Conservation (phyloP, 1,140 invertebrate species). For the Colletes latitarsis region DNA sequence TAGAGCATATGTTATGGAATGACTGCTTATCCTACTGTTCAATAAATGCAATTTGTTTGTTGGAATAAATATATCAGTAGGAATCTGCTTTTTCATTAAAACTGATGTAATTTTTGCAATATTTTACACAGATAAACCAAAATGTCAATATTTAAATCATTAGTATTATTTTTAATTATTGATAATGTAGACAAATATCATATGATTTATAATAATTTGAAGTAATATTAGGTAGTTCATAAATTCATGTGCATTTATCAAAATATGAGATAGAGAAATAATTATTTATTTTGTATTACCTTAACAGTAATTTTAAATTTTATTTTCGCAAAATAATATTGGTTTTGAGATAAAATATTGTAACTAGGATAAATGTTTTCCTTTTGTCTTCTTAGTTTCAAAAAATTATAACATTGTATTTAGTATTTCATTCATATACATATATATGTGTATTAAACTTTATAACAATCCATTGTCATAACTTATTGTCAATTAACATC, state of each 20-base stretch:
- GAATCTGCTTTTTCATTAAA: conserved; percentile 1
- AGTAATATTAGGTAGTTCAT: background rate
- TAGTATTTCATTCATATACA: no score
- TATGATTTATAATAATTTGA: background rate
- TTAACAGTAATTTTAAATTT: no score
- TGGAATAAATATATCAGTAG: background rate
- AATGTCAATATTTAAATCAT: conserved; percentile 16
- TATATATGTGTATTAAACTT: no score
- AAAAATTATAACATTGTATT: no score
- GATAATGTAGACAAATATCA: background rate
- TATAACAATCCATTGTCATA: no score
- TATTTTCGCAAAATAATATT: no score
- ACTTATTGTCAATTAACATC: no score
- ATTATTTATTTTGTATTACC: no score
- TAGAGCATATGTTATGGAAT: background rate
- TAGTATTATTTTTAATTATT: conserved; percentile 15
- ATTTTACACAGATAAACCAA: background rate
- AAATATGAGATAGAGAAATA: background rate
- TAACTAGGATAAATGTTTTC: no score
- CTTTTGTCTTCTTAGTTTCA: no score
- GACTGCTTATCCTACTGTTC: background rate
- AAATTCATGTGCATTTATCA: background rate
- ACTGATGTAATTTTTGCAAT: background rate
- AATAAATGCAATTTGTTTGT: background rate
- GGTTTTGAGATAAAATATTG: no score